Base-by-base conservation (phyloP, 2,797 vertebrate genomes). In the Rhynchonycteris naso region DNA sequence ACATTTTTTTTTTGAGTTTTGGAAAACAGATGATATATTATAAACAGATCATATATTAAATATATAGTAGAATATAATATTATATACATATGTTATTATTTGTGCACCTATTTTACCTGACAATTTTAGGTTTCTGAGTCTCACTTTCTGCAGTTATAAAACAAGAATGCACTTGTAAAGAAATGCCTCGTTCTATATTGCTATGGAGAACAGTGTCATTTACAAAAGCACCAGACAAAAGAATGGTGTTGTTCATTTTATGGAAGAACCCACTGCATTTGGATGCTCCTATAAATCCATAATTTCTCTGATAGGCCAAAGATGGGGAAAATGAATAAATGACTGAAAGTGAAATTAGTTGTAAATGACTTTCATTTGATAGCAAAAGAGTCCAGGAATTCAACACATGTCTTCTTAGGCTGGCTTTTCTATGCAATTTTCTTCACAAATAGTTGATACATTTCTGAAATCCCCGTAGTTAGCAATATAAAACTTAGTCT, bases 71-170 rank as follows among this genome's bases (percentile, higher is more conserved):
- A 5, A 43, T 10, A 33, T 43, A 43, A 80, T 61, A 18, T 26
- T 24, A 61, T 54, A 43, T 80, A 28, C 12, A 52, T 74, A n/a
- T 30, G 47, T 59, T 59, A 24, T 68, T 83, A n/a, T 52, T 11
- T 83, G 58, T 50, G 16, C 13, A 69, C 22, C 26, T n/a, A 33
- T 80, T 79, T 88, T 75, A 35, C 26, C 33, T 63, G 61, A 54
- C 4, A 28, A 75, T 28, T 88, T 94, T 47, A 10, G n/a, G 4
- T 13, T 58, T 90, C 52, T 54, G 18, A 80, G 59, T 65, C 61
- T 90, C 68, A 68, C n/a, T 84, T 88, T 81, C 66, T 88, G 28
- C 19, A 88, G 13, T 78, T 92, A 50, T n/a, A 63, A 58, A 84
- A 19, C 8, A 50, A 56, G 59, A 88, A 88, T 59, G 28, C n/a